phyloP scores from a whole-genome alignment of 37 sponge, comb jelly and placozoan genomes.

The Ianthella basta region DNA sequence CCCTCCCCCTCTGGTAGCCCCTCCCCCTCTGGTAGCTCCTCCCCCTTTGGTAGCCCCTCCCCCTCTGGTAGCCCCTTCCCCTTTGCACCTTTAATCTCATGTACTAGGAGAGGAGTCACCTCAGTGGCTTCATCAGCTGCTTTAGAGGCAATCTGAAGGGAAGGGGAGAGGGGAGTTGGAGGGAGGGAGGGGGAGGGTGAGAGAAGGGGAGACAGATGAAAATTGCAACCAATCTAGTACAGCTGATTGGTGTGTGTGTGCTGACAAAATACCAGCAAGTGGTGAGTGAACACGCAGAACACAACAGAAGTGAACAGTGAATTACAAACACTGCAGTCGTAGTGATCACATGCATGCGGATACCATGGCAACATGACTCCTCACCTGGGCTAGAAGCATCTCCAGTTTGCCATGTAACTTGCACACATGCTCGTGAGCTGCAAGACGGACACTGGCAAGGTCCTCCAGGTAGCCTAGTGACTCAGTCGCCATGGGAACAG shows the following conservation, averaged over 20 bases:
- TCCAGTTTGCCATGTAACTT: slow-evolving; percentile 25
- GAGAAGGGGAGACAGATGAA: too few relatives aligned
- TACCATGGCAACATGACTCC: not conserved
- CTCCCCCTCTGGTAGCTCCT: not conserved
- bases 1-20: too few relatives aligned
- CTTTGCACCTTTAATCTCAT: slow-evolving; percentile 3
- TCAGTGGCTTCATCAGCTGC: not conserved
- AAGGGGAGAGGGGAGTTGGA: too few relatives aligned
- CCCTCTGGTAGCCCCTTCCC: not conserved
- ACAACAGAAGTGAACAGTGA: too few relatives aligned
- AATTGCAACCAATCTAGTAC: too few relatives aligned
- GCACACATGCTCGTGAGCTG: slow-evolving; percentile 3
- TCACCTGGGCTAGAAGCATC: not conserved
- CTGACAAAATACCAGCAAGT: too few relatives aligned
- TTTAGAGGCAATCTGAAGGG: too few relatives aligned
- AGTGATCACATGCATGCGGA: too few relatives aligned
- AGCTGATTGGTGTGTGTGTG: too few relatives aligned
- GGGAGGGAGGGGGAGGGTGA: too few relatives aligned
- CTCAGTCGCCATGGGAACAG: slow-evolving; percentile 31
- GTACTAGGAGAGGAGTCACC: not conserved
- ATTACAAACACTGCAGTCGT: too few relatives aligned
- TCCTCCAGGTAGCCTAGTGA: slow-evolving; percentile 31
- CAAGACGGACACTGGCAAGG: not conserved
- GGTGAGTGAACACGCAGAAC: too few relatives aligned
- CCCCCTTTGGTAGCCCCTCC: not conserved